Evolutionary conservation across 2,113 vertebrate species (phyloP).

Genomic region (Hemichromis elongatus): DNA sequence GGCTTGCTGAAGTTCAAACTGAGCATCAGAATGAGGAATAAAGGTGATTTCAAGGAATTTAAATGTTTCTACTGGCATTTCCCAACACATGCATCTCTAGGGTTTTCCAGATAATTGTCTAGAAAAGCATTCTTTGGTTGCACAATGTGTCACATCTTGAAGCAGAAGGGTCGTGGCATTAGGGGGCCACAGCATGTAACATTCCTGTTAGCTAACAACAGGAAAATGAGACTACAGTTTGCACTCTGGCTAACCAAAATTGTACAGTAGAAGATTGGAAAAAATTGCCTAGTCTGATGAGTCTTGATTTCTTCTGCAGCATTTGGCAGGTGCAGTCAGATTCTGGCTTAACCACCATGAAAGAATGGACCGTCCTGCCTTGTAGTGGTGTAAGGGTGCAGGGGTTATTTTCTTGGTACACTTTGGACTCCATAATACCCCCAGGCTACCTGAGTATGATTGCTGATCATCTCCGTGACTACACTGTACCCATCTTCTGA

Average conservation of each 20-base stretch:
- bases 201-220: neutral
- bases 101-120: neutral
- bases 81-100: neutral
- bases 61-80: neutral
- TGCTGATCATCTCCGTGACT: too few species aligned
- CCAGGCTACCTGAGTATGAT: neutral
- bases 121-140: fast-evolving
- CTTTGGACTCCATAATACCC: neutral
- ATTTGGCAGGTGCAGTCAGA: neutral
- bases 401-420: neutral
- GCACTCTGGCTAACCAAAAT: neutral
- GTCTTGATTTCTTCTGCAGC: neutral
- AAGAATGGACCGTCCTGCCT: neutral
- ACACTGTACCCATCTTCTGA: too few species aligned
- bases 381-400: neutral
- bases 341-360: neutral
- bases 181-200: neutral
- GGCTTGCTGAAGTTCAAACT: neutral
- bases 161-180: neutral
- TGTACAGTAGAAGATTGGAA: neutral
- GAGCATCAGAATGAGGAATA: neutral
- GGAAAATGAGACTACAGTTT: neutral
- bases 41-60: neutral
- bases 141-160: neutral
- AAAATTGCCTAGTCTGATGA: neutral